These are phyloP conservation scores for Heterochromis multidens DNA, from an alignment of 2,113 vertebrate genomes.

Conservation along the genomic window DNA sequence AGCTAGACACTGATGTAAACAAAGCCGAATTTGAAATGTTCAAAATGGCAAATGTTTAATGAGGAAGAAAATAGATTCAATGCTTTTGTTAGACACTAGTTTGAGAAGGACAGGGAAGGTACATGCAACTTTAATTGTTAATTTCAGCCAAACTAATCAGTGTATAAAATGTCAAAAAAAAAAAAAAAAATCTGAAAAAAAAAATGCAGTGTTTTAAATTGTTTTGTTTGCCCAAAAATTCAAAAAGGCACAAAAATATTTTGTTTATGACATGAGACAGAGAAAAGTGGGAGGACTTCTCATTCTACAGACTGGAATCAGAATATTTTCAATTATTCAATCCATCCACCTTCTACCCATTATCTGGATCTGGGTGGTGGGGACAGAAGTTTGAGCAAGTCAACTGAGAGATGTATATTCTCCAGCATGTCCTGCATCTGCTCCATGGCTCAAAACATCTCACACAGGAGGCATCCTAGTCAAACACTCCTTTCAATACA, in stretches of 20 bases:
- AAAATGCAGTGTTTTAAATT: no score
- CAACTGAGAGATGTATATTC: not conserved
- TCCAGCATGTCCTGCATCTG: not conserved
- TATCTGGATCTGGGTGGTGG: not conserved
- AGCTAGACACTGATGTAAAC: not conserved
- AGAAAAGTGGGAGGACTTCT: not conserved
- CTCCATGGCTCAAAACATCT: not conserved
- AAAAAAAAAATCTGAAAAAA: no score
- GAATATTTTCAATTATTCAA: not conserved
- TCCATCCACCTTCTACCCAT: not conserved
- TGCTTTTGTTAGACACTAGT: not conserved
- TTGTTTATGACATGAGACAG: not conserved
- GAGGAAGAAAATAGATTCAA: not conserved
- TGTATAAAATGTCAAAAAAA: not conserved
- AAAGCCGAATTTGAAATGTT: not conserved
- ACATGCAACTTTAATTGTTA: not conserved
- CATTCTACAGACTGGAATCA: not conserved
- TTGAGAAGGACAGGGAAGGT: not conserved
- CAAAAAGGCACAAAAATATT: not conserved
- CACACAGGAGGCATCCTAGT: not conserved
- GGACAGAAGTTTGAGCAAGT: not conserved
- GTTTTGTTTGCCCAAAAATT: not conserved
- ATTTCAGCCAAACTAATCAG: not conserved
- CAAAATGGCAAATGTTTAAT: not conserved
- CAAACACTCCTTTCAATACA: not conserved